Percentiles rank a stretch among this genome's conserved stretches.
phyloP scores from a whole-genome alignment of 2,888 invertebrate genomes.

The Apodemia zela region DNA sequence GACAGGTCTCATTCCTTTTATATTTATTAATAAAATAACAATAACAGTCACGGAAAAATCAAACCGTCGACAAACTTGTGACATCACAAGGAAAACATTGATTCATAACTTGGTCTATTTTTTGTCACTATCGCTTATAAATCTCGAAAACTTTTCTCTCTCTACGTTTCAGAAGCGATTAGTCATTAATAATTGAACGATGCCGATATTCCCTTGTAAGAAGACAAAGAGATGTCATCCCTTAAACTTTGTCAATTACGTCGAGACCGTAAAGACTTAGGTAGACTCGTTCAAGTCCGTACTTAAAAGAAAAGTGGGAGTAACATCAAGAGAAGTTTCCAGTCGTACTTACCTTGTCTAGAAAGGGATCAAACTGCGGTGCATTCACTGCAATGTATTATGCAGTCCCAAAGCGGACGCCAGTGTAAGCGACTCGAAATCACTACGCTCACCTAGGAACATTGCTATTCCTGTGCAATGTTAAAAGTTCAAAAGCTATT shows the following conservation, averaged over 20 bases:
- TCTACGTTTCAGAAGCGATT: slow-evolving; percentile 57
- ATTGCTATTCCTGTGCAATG: slow-evolving; percentile 58
- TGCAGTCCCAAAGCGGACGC: slow-evolving; percentile 66
- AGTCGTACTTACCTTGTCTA: slow-evolving; percentile 76
- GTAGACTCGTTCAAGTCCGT: slow-evolving; percentile 55
- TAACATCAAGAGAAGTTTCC: slow-evolving; percentile 70
- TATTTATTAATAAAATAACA: too few species aligned
- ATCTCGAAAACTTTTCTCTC: slow-evolving; percentile 46
- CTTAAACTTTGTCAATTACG: slow-evolving; percentile 72
- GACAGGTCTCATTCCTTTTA: too few species aligned
- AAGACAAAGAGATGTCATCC: slow-evolving; percentile 68
- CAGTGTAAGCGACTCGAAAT: slow-evolving; percentile 71
- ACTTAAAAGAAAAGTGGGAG: slow-evolving; percentile 66
- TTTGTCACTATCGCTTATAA: slow-evolving; percentile 28
- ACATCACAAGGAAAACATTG: slow-evolving; percentile 7
- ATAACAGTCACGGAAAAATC: neutral
- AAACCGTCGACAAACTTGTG: neutral
- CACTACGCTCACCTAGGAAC: slow-evolving; percentile 58
- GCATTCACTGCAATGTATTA: slow-evolving; percentile 78
- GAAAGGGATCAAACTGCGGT: slow-evolving; percentile 77
- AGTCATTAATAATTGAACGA: slow-evolving; percentile 70
- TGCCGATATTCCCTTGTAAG: slow-evolving; percentile 64
- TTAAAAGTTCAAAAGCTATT: slow-evolving; percentile 58
- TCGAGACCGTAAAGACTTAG: slow-evolving; percentile 64
- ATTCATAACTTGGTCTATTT: slow-evolving; percentile 18